These are phyloP conservation scores for Chironomus riparius DNA, from an alignment of 2,888 invertebrate species.

Conservation along the genomic window DNA sequence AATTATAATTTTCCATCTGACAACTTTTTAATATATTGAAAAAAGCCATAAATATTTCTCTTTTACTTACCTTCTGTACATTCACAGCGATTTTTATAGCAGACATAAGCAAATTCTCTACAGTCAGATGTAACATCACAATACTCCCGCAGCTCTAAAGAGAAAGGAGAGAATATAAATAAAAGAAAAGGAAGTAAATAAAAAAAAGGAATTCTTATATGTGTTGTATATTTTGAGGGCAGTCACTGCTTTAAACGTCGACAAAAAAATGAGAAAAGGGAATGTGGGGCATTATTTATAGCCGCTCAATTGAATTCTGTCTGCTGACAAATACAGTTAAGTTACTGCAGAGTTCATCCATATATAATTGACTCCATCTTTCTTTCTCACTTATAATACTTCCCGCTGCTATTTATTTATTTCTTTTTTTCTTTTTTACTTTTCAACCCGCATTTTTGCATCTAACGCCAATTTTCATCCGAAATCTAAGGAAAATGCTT, in stretches of 20 bases:
- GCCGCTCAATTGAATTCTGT: conserved; percentile 12
- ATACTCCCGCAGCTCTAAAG: conserved; percentile 29
- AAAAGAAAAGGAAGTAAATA: not conserved
- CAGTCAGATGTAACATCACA: conserved; percentile 29
- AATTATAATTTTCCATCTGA: too few species aligned
- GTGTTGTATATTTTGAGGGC: too few species aligned
- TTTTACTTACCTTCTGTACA: conserved; percentile 28
- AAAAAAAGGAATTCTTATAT: not conserved
- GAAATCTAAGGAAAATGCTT: not conserved
- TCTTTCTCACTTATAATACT: not conserved
- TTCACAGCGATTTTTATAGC: conserved; percentile 29
- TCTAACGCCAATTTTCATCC: not conserved
- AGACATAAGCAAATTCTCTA: conserved; percentile 30
- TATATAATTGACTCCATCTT: conserved; percentile 3
- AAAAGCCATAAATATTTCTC: not conserved
- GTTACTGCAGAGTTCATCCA: not conserved
- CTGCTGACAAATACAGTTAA: conserved; percentile 9
- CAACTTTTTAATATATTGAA: not conserved
- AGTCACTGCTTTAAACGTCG: not conserved
- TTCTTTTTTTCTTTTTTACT: too few species aligned
- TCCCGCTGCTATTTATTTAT: not conserved
- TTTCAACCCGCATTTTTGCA: not conserved
- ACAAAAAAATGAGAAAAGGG: not conserved
- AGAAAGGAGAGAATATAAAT: not conserved
- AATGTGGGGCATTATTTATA: conserved; percentile 3